Base-by-base conservation (phyloP, 2,888 invertebrate genomes). In the Ceratothoa steindachneri region DNA sequence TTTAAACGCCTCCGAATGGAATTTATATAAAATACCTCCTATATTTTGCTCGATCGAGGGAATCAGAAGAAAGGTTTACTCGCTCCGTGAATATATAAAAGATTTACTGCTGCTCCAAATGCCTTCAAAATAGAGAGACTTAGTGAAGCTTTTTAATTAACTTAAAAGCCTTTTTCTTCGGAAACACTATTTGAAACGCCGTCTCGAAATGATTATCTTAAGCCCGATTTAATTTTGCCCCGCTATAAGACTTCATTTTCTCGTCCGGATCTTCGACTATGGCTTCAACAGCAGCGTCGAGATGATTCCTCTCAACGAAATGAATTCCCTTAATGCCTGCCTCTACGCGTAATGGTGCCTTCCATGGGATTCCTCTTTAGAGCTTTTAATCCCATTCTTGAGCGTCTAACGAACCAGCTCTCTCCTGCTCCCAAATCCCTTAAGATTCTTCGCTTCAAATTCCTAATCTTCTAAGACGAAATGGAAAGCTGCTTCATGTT, bases 401-500 rank as follows among this genome's bases (percentile, higher is more conserved):
- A 60, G 60, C 60, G 60, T 60, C 60, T 60, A 60, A 60, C 60
- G 60, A 60, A 60, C 60, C 60, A 60, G 60, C 69, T 41, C 72
- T 53, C 69, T 71, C 69, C 67, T 29, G n/a, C 29, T n/a, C 70
- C 65, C 24, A 65, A 65, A 53, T 31, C 51, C 55, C 65, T 60
- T 60, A 60, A 60, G 60, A 60, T 60, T 69, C 67, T 65, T 51
- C 75, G 72, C 72, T 69, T 75, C 75, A 72, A 72, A 75, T 75
- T 75, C 75, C 72, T 75, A 75, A 75, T 75, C 75, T 72, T 69
- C 72, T 72, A 60, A 72, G 75, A 72, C 72, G 75, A 72, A 72
- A 75, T 72, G 72, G 75, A 75, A 75, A 75, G 72, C 75, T 75
- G 69, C 75, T 75, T 75, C 72, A 75, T 75, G 75, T 75, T 75